Conservation (phyloP, 2,113 vertebrate species). For the Vulpes ferrilata region DNA sequence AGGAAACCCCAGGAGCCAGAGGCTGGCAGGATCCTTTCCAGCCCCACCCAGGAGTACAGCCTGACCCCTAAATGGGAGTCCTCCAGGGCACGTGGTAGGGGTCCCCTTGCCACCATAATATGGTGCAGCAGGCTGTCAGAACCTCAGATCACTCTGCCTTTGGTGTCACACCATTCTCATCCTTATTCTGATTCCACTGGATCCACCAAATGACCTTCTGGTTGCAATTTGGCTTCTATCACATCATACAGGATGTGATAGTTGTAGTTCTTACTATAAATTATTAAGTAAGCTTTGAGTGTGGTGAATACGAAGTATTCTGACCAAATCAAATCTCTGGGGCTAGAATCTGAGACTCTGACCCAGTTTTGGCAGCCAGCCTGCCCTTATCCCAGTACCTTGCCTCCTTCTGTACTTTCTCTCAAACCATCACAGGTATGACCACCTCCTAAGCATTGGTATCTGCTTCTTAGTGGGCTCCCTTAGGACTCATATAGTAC, state of each 20-base stretch:
- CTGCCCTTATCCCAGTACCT: no score
- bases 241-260: neutral
- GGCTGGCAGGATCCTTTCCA: neutral
- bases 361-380: neutral
- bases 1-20: neutral
- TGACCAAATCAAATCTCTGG: neutral
- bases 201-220: neutral
- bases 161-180: neutral
- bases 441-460: neutral
- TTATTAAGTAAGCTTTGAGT: neutral
- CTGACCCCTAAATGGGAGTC: neutral
- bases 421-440: neutral
- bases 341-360: neutral
- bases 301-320: neutral
- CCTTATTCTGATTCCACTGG: neutral
- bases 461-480: neutral
- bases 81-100: no score
- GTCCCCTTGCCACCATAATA: accelerated
- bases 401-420: neutral
- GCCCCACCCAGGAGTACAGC: neutral
- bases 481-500: neutral
- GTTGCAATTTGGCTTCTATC: neutral
- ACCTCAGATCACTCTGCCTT: neutral
- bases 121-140: neutral
- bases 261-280: neutral